Base-by-base conservation (phyloP, 2,797 vertebrate genomes). In the Pyrrhura leucotis region DNA sequence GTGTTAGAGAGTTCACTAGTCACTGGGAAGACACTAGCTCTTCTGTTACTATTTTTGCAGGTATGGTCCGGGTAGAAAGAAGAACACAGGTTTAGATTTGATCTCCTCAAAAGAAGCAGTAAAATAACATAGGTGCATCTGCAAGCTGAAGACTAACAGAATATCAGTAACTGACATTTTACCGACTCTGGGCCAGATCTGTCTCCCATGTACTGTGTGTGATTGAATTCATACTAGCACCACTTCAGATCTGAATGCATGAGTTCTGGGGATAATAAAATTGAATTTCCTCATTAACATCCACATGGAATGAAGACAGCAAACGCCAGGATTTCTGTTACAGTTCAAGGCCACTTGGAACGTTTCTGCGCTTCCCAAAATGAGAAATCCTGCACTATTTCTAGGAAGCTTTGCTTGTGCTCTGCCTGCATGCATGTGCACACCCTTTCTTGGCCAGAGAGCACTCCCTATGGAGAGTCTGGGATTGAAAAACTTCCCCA, bases 21-120 rank as follows among this genome's bases (percentile, higher is more conserved):
- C 53, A 76, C 83, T 58, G 35, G 25, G 69, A 93, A 91, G 85
- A 89, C 69, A 76, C 47, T 82, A 75, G 54, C 18, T 89, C 72
- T 88, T 58, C 65, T 89, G 39, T 84, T 95, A 86, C 65, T 75
- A 44, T 71, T 93, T 93, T 82, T 86, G 42, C 79, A 94, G 89
- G 66, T 93, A 76, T 51, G 28, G 79, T 59, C 58, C 75, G 44
- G 9, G 47, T 59, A 89, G 79, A 91, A 92, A 29, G 18, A 39
- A 91, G 80, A 84, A 3, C 50, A 37, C 18, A 84, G 76, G 66
- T 89, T 86, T 88, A 62, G 26, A 87, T 88, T 14, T 37, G 3
- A 80, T 83, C 39, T 88, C n/a, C 58, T 78, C 0, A 0, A 72
- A 92, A 78, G 53, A 66, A 76, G 59, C 1, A 84, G 39, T 86